phyloP scores from a whole-genome alignment of 2,888 invertebrate species.

The Ptychoptera albimana region DNA sequence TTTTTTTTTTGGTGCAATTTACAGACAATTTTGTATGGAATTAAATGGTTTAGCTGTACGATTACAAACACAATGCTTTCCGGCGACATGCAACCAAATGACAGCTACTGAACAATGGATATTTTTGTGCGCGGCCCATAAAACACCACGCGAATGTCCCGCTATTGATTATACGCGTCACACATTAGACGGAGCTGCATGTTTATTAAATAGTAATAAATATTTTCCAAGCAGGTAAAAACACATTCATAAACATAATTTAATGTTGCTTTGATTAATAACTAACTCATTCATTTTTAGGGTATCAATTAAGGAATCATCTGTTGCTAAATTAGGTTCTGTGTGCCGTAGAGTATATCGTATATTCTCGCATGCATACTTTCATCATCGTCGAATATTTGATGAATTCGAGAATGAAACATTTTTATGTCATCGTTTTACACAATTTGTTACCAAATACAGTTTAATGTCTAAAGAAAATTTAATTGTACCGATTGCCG shows the following conservation, averaged over 20 bases:
- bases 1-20: conserved; percentile 13
- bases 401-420: conserved; percentile 97
- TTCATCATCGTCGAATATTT: conserved; percentile 91
- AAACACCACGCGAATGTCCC: conserved; percentile 99
- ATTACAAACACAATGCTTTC: conserved; percentile 90
- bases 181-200: conserved; percentile 96
- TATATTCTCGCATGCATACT: conserved; percentile 99
- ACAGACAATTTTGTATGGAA: conserved; percentile 97
- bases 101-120: conserved; percentile 99
- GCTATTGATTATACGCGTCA: conserved; percentile 99
- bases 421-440: conserved; percentile 88
- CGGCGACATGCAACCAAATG: conserved; percentile 97
- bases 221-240: conserved; percentile 98
- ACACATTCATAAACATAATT: no score
- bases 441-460: conserved; percentile 96
- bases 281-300: no score
- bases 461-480: conserved; percentile 97
- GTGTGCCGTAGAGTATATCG: conserved; percentile 97
- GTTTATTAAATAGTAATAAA: conserved; percentile 96
- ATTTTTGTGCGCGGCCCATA: conserved; percentile 98
- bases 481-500: conserved; percentile 91
- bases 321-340: conserved; percentile 94
- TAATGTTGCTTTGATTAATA: no score
- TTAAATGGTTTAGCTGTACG: conserved; percentile 95
- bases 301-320: conserved; percentile 97